A percentile compares a stretch with the other conserved stretches of the same genome.
Evolutionary conservation across 1,140 invertebrate species (phyloP).

Genomic region (Drosophila lacteicornis): DNA sequence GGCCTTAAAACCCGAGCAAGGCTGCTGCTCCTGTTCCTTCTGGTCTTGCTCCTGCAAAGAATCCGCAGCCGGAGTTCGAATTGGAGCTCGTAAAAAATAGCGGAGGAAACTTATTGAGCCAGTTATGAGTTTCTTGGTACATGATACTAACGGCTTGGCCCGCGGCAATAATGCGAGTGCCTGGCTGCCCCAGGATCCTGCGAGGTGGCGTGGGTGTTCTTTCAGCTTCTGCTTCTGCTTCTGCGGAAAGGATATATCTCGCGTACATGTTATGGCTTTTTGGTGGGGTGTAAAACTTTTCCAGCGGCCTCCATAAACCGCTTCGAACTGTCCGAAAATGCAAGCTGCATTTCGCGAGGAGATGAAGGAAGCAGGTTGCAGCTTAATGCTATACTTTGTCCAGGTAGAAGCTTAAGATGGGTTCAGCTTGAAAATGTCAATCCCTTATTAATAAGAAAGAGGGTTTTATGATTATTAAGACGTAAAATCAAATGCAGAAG

Average conservation of each 20-base stretch:
- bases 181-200: conserved; percentile 4
- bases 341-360: neutral
- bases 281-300: conserved; percentile 74
- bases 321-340: conserved; percentile 50
- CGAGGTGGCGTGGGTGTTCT: neutral
- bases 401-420: conserved; percentile 3
- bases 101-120: conserved; percentile 79
- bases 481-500: too few relatives aligned
- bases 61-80: conserved; percentile 29
- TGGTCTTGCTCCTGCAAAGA: neutral
- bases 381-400: conserved; percentile 15
- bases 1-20: conserved; percentile 61
- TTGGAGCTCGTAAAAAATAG: conserved; percentile 76
- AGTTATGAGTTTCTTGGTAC: conserved; percentile 82
- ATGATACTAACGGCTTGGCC: conserved; percentile 78
- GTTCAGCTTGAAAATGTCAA: neutral
- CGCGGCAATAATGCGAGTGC: conserved; percentile 71
- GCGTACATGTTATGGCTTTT: conserved; percentile 71
- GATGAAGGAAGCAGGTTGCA: neutral
- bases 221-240: too few relatives aligned
- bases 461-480: too few relatives aligned
- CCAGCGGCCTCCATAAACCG: conserved; percentile 65
- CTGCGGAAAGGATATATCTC: conserved; percentile 27
- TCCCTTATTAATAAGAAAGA: neutral
- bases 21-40: neutral